These are phyloP conservation scores for Neocloeon triangulifer DNA, from an alignment of 1,140 invertebrate genomes.

Conservation along the genomic window DNA sequence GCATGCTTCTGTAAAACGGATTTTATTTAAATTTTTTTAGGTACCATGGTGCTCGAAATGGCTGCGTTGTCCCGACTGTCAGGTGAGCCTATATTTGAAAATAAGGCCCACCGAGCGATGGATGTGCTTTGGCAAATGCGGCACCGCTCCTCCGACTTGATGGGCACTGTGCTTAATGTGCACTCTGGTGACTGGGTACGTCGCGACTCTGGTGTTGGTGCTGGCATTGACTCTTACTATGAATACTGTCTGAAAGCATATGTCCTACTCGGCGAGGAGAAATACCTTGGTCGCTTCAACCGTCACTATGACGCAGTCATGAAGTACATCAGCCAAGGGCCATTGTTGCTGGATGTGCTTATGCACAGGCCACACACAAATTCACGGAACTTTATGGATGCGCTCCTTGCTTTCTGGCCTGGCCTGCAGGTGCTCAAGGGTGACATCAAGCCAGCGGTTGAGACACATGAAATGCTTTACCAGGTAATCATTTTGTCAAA, in stretches of 20 bases:
- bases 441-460: conserved; percentile 87
- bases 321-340: conserved; percentile 92
- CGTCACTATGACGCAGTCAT: conserved; percentile 94
- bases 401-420: conserved; percentile 92
- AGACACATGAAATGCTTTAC: conserved; percentile 92
- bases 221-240: conserved; percentile 97
- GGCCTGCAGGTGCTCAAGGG: conserved; percentile 85
- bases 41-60: conserved; percentile 94
- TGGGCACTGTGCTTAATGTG: conserved; percentile 89
- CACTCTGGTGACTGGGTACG: conserved; percentile 94
- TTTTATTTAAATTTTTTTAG: too few species aligned
- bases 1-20: too few species aligned
- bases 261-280: conserved; percentile 58
- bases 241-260: conserved; percentile 94
- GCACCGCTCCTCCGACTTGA: conserved; percentile 74
- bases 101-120: conserved; percentile 89
- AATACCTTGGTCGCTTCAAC: conserved; percentile 81
- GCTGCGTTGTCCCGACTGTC: conserved; percentile 82
- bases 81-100: conserved; percentile 80
- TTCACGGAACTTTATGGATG: conserved; percentile 93
- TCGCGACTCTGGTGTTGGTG: conserved; percentile 91
- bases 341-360: conserved; percentile 89
- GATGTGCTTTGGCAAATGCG: conserved; percentile 88
- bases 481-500: too few species aligned
- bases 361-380: conserved; percentile 95